A percentile compares a stretch with the other conserved stretches of the same genome.
Conservation (phyloP, 2,797 vertebrate species). For the Phoxinus dragarum region DNA sequence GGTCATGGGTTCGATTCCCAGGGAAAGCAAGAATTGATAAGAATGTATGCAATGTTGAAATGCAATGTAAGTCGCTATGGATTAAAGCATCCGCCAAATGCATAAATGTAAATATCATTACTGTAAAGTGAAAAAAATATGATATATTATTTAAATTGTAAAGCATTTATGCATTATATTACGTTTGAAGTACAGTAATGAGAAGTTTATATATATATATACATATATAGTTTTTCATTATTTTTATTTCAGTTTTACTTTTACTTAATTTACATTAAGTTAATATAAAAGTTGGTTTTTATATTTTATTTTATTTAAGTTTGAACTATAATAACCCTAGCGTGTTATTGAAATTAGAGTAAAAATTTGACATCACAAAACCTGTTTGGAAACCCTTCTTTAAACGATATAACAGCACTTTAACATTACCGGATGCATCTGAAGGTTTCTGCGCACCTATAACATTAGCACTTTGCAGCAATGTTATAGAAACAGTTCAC, state of each 20-base stretch:
- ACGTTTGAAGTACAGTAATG: background rate
- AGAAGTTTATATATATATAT: too few species aligned
- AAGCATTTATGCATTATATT: background rate
- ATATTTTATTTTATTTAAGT: too few species aligned
- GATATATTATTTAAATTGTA: too few species aligned
- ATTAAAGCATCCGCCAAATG: too few species aligned
- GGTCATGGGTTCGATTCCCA: too few species aligned
- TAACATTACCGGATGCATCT: too few species aligned
- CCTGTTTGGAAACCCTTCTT: background rate
- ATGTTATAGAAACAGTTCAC: background rate
- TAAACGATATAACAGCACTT: background rate
- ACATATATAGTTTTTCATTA: too few species aligned
- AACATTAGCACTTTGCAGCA: background rate
- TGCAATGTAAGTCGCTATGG: too few species aligned
- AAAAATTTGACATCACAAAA: background rate
- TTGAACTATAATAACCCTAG: background rate
- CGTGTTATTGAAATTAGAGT: background rate
- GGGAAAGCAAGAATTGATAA: too few species aligned
- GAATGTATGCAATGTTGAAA: too few species aligned
- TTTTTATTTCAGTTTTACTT: background rate
- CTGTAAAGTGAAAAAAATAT: too few species aligned
- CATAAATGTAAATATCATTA: too few species aligned
- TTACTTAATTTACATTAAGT: background rate
- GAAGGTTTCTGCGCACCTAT: background rate
- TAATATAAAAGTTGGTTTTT: background rate